Evolutionary conservation across 2,113 vertebrate species (phyloP), one percentile per base, ranked within the genome.

Genomic region (Pachycephala philippinensis): DNA sequence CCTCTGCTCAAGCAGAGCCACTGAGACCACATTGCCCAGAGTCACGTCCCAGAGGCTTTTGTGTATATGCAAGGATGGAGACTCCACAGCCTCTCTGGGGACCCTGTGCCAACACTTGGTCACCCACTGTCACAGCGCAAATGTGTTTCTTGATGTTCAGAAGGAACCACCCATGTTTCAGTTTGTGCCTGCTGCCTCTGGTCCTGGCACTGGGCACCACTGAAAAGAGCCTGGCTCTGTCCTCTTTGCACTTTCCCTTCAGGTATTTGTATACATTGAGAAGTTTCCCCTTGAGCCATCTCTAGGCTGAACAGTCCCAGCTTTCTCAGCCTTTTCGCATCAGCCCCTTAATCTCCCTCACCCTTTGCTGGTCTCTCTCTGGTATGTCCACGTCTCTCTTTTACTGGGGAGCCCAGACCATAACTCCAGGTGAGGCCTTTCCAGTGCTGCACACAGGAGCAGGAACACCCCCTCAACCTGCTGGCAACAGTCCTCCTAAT

Each of bases 41-140:
- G 39, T 28, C 3, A 11, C 0, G 4, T 22, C 37, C 42, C 40
- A 35, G 6, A 1, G 1, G 22, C 15, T 61, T 84, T 0, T 44
- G 17, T 30, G 0, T 3, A 42, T 16, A 57, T 71, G n/a, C 39
- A 70, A 42, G 31, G 21, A 54, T 9, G 11, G 15, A 35, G 21
- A 71, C 11, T 53, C 20, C 16, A 68, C 15, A 20, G 8, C 1
- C 3, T 74, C 56, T 10, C 31, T 47, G 13, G 11, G 40, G 13
- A 65, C 30, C 7, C 6, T 57, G 30, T 17, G 18, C 37, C 61
- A 83, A 9, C 10, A 40, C 19, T 18, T 17, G 2, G 22, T 35
- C 31, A 81, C 35, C 21, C 22, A 84, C 14, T 7, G 47, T 63
- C 42, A 44, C 20, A 39, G 24, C 5, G 18, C 10, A 49, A 26